Evolutionary conservation across 2,888 invertebrate species (phyloP).

Genomic region (Hofmannophila pseudospretella): DNA sequence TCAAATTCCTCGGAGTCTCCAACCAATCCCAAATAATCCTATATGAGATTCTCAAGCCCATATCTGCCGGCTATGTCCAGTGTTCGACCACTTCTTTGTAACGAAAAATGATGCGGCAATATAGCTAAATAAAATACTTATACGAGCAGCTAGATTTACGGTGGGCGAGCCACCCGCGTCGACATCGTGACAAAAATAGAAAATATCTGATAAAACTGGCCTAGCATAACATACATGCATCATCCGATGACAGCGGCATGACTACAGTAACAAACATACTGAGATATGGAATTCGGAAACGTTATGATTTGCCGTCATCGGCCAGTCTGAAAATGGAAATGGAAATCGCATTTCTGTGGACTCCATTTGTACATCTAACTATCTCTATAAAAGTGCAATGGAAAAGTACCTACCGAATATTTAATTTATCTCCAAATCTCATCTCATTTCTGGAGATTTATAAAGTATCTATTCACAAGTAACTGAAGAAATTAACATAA

Average conservation of each 20-base stretch:
- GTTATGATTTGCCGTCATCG: slow-evolving; percentile 26
- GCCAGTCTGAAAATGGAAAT: slow-evolving; percentile 1
- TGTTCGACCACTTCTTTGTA: slow-evolving; percentile 18
- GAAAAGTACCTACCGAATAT: no score
- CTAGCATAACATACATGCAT: slow-evolving; percentile 51
- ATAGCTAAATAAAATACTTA: slow-evolving; percentile 45
- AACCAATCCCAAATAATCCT: slow-evolving; percentile 4
- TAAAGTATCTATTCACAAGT: no score
- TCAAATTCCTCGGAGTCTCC: not conserved
- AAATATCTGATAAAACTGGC: slow-evolving; percentile 49
- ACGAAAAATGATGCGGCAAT: slow-evolving; percentile 50
- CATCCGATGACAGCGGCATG: slow-evolving; percentile 49
- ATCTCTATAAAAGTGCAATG: no score
- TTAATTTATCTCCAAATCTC: no score
- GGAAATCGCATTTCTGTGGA: not conserved
- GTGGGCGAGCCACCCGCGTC: slow-evolving; percentile 43
- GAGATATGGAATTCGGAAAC: slow-evolving; percentile 22
- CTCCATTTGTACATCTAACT: no score
- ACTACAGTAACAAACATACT: slow-evolving; percentile 41
- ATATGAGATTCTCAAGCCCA: slow-evolving; percentile 1
- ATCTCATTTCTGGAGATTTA: no score
- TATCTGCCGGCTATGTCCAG: not conserved
- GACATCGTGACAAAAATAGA: slow-evolving; percentile 53
- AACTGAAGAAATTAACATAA: no score
- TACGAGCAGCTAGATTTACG: slow-evolving; percentile 48